Evolutionary conservation across 2,797 vertebrate genomes (phyloP).

Genomic region (Anguilla anguilla): DNA sequence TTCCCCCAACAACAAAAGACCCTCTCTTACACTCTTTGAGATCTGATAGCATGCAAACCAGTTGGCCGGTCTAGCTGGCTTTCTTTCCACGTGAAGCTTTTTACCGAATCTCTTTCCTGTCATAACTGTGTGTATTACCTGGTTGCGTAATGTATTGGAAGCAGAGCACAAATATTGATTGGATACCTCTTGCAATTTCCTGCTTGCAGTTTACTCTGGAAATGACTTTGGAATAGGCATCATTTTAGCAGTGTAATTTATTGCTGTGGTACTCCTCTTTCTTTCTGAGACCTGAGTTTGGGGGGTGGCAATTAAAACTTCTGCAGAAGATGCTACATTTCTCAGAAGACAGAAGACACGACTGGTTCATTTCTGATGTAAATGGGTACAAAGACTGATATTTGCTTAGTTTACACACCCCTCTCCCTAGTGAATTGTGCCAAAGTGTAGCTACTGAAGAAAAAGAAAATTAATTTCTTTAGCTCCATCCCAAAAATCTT

Average conservation of each 20-base stretch:
- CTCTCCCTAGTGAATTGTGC: slow-evolving; percentile 34
- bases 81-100: not conserved
- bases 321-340: not conserved
- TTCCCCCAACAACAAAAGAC: not conserved
- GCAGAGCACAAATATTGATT: not conserved
- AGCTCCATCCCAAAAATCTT: not conserved
- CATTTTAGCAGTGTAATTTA: not conserved
- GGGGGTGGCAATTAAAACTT: not conserved
- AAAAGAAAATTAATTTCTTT: not conserved
- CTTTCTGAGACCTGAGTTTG: not conserved
- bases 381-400: not conserved
- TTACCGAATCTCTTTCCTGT: not conserved
- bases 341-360: slow-evolving; percentile 41
- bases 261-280: not conserved
- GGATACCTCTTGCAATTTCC: not conserved
- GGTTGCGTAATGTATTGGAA: not conserved
- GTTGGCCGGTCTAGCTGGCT: not conserved
- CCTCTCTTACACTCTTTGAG: not conserved
- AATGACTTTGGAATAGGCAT: not conserved
- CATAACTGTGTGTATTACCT: not conserved
- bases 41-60: not conserved
- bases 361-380: not conserved
- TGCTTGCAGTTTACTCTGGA: not conserved
- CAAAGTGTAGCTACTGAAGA: slow-evolving; percentile 1
- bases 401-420: slow-evolving; percentile 33